phyloP scores from a whole-genome alignment of 2,113 vertebrate species.

The Apodemus speciosus region DNA sequence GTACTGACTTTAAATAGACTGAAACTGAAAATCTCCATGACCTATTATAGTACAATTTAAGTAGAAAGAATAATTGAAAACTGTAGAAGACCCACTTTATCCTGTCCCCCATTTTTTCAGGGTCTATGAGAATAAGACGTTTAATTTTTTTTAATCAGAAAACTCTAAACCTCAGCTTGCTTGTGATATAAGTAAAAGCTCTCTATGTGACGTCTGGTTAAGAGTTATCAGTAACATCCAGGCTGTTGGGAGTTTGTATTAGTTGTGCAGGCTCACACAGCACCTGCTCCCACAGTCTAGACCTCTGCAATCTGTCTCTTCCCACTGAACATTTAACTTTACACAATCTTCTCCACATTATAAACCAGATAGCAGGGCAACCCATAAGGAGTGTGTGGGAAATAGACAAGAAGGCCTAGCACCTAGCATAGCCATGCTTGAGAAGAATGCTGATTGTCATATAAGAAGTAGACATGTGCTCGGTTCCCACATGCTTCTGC shows the following conservation, averaged over 20 bases:
- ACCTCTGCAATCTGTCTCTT: not conserved
- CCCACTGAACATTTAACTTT: not conserved
- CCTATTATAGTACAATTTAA: slow-evolving; percentile 24
- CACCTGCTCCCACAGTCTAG: not conserved
- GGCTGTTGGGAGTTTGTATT: not conserved
- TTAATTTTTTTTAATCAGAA: slow-evolving; percentile 8
- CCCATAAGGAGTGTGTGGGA: not conserved
- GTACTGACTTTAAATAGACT: slow-evolving; percentile 22
- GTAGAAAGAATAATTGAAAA: slow-evolving; percentile 24
- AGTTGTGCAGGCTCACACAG: not conserved
- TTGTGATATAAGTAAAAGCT: not conserved
- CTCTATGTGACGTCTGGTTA: not conserved
- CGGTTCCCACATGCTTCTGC: slow-evolving; percentile 14
- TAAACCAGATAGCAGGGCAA: not conserved
- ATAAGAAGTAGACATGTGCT: not conserved
- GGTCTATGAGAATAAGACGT: slow-evolving; percentile 23
- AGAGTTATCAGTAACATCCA: not conserved
- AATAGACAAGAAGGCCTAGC: not conserved
- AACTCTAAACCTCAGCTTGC: not conserved
- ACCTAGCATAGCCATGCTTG: not conserved
- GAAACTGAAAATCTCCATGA: not conserved
- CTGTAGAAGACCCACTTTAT: not conserved
- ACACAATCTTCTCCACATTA: not conserved
- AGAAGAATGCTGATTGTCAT: not conserved
- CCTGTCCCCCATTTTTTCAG: not conserved